Evolutionary conservation across 1,140 invertebrate species (phyloP).

Genomic region (Aphelenchoides besseyi): DNA sequence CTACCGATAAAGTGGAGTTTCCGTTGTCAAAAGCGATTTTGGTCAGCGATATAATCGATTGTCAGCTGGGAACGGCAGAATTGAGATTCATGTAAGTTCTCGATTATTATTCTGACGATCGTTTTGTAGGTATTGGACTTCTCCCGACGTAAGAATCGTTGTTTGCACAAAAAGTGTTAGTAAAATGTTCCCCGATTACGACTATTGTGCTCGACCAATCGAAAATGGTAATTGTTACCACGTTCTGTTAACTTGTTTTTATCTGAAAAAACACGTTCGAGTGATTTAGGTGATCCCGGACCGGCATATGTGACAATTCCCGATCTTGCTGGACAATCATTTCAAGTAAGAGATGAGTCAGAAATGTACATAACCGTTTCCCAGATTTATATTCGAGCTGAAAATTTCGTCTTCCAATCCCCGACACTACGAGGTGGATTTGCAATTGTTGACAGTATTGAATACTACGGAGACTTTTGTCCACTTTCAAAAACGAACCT

Average conservation of each 20-base stretch:
- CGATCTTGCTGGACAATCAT: constrained; percentile 47
- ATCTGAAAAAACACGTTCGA: too few species aligned
- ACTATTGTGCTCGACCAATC: constrained; percentile 53
- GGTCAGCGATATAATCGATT: constrained; percentile 58
- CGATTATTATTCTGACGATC: background rate
- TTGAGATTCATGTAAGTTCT: constrained; percentile 50
- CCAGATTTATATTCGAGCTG: constrained; percentile 54
- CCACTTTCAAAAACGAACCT: background rate
- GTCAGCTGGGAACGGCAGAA: constrained; percentile 54
- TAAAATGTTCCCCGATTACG: constrained; percentile 51
- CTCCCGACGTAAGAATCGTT: constrained; percentile 47
- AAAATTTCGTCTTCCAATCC: constrained; percentile 59
- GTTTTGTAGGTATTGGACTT: constrained; percentile 57
- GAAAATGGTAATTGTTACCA: too few species aligned
- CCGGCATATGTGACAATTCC: constrained; percentile 52
- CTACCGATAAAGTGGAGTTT: constrained; percentile 50
- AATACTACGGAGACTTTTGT: constrained; percentile 59
- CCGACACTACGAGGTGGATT: constrained; percentile 55
- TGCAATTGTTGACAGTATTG: constrained; percentile 58
- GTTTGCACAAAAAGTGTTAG: constrained; percentile 51
- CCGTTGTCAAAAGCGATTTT: constrained; percentile 55
- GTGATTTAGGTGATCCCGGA: constrained; percentile 58
- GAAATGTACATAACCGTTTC: constrained; percentile 15
- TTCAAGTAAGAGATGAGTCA: constrained; percentile 40
- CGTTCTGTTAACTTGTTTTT: too few species aligned